A percentile compares a stretch with the other conserved stretches of the same genome.
phyloP scores from a whole-genome alignment of 2,113 vertebrate species.

The Eolophus roseicapilla region DNA sequence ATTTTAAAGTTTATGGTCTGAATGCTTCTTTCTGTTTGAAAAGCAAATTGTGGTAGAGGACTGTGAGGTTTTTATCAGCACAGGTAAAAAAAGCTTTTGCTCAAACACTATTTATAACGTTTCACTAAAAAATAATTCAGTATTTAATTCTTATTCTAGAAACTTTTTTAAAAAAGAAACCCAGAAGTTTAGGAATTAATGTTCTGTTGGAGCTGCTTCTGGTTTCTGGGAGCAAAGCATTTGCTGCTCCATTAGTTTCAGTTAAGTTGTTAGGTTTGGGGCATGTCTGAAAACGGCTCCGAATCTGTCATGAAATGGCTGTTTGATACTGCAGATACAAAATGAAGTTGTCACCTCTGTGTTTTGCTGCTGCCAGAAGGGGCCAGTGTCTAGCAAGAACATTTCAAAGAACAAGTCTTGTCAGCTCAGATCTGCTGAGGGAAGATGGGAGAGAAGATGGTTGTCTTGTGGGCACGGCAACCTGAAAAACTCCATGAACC shows the following conservation, averaged over 20 bases:
- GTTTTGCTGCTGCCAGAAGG: slow-evolving; percentile 20
- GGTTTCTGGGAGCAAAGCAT: not conserved
- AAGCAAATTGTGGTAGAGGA: not conserved
- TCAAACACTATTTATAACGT: not conserved
- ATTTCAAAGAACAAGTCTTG: not conserved
- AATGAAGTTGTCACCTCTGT: not conserved
- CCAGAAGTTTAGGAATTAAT: not conserved
- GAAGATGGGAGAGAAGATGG: not conserved
- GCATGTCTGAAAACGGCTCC: not conserved
- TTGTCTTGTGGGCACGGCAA: not conserved
- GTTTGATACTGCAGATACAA: not conserved
- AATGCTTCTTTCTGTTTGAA: not conserved
- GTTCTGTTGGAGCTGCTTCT: not conserved
- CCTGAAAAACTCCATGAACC: not conserved
- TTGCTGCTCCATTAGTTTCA: not conserved
- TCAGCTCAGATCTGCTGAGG: not conserved
- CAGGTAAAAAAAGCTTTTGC: not conserved
- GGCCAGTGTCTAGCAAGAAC: not conserved
- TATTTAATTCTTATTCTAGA: not conserved
- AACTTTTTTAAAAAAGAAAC: not conserved
- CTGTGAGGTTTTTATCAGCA: not conserved
- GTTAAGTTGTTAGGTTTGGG: not conserved
- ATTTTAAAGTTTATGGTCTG: not conserved
- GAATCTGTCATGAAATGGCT: not conserved
- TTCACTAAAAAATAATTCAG: not conserved